Percentiles rank a stretch among this genome's conserved stretches.
phyloP scores from a whole-genome alignment of 2,888 invertebrate species.

The Maniola hyperantus region DNA sequence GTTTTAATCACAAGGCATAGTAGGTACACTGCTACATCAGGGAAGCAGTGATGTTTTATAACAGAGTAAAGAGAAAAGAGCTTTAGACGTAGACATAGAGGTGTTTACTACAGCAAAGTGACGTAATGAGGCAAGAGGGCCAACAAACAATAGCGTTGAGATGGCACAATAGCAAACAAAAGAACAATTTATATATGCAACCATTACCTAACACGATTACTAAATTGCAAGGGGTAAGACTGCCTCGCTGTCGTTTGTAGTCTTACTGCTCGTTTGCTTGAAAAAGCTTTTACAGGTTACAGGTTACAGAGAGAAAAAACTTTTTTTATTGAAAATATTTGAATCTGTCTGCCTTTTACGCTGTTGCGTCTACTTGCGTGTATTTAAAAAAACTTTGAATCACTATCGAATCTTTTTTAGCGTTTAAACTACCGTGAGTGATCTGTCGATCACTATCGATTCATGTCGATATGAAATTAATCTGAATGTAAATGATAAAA shows the following conservation, averaged over 20 bases:
- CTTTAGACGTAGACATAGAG: conserved; percentile 4
- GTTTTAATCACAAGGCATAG: no score
- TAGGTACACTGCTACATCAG: background rate
- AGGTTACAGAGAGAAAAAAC: background rate
- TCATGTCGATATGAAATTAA: no score
- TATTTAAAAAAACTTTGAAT: no score
- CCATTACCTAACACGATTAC: conserved; percentile 76
- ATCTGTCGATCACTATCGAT: no score
- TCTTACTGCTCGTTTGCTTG: conserved; percentile 6
- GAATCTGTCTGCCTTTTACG: background rate
- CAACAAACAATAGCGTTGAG: conserved; percentile 58
- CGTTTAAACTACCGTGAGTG: no score
- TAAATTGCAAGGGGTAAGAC: conserved; percentile 60
- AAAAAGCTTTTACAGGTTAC: conserved; percentile 7
- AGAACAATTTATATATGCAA: conserved; percentile 78
- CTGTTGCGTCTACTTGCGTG: no score
- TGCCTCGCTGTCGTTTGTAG: conserved; percentile 46
- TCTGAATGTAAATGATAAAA: no score
- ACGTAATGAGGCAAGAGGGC: conserved; percentile 20
- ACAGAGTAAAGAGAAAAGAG: background rate
- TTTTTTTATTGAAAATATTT: conserved; percentile 7
- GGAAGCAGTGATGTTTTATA: background rate
- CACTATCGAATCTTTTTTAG: no score
- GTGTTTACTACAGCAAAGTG: conserved; percentile 14
- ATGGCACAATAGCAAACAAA: conserved; percentile 67